phyloP scores from a whole-genome alignment of 2,797 vertebrate genomes.

The Rhabdophis nuchalis region DNA sequence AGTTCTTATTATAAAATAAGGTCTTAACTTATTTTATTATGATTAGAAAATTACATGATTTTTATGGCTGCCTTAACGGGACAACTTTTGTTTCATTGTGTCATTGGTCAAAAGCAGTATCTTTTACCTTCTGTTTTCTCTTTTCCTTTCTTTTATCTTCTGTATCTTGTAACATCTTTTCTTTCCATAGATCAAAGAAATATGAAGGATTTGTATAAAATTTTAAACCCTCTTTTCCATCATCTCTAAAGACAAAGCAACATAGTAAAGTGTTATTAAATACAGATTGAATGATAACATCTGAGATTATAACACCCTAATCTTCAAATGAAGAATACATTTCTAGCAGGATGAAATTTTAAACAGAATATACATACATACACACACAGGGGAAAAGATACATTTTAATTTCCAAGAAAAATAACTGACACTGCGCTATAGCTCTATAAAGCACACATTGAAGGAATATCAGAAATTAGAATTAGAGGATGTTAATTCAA shows the following conservation, averaged over 20 bases:
- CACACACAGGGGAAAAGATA: neutral
- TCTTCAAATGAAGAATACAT: neutral
- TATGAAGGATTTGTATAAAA: conserved; percentile 98
- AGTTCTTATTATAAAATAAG: no score
- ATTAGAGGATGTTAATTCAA: neutral
- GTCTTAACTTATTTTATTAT: no score
- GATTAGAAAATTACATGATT: neutral
- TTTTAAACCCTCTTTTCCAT: conserved; percentile 94
- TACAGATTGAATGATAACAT: conserved; percentile 5
- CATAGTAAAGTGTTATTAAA: conserved; percentile 18
- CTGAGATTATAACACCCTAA: neutral
- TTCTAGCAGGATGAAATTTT: neutral
- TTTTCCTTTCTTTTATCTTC: conserved; percentile 98
- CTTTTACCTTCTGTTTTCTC: conserved; percentile 91
- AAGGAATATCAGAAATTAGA: neutral
- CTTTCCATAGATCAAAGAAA: conserved; percentile 97
- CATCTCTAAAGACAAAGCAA: conserved; percentile 79
- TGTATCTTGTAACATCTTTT: conserved; percentile 98
- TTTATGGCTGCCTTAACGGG: neutral
- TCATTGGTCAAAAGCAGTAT: neutral
- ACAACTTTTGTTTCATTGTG: neutral
- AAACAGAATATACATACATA: neutral
- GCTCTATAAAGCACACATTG: neutral
- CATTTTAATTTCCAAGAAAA: neutral
- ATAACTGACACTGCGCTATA: neutral